These are phyloP conservation scores for Neodon shergylaensis DNA, from an alignment of 2,113 vertebrate species.

Conservation along the genomic window DNA sequence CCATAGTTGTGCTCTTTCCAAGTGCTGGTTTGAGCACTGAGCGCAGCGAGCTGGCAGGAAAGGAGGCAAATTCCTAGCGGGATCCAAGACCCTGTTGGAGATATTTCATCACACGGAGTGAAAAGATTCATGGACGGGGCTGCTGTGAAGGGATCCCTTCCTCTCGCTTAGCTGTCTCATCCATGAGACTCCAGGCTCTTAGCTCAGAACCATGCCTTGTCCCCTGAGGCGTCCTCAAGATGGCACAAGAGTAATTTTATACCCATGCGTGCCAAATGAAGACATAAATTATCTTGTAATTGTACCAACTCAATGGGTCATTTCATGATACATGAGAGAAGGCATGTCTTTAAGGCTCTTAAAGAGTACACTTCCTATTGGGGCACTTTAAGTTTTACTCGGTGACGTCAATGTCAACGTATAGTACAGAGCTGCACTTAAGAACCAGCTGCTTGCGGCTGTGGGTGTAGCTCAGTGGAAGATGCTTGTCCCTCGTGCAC, in stretches of 20 bases:
- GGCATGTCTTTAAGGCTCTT: neutral
- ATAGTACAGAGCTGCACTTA: neutral
- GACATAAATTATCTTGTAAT: conserved; percentile 23
- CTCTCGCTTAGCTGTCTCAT: neutral
- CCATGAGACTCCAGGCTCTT: neutral
- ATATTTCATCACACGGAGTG: neutral
- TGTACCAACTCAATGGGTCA: neutral
- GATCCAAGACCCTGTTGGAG: neutral
- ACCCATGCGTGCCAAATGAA: neutral
- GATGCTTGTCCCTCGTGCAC: neutral
- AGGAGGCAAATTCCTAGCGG: conserved; percentile 21
- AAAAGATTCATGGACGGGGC: neutral
- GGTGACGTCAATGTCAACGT: neutral
- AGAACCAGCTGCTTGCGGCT: neutral
- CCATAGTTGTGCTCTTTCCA: neutral
- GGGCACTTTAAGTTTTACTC: neutral
- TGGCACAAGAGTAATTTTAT: conserved; percentile 2
- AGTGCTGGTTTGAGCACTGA: neutral
- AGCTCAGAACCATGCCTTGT: neutral
- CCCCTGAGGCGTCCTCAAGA: neutral
- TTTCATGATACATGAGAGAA: neutral
- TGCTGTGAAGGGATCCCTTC: neutral
- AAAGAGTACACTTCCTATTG: neutral
- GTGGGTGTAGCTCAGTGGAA: neutral
- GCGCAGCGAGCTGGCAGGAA: neutral